Base-by-base conservation (phyloP, 2,888 invertebrate genomes). In the Creontiades dilutus region DNA sequence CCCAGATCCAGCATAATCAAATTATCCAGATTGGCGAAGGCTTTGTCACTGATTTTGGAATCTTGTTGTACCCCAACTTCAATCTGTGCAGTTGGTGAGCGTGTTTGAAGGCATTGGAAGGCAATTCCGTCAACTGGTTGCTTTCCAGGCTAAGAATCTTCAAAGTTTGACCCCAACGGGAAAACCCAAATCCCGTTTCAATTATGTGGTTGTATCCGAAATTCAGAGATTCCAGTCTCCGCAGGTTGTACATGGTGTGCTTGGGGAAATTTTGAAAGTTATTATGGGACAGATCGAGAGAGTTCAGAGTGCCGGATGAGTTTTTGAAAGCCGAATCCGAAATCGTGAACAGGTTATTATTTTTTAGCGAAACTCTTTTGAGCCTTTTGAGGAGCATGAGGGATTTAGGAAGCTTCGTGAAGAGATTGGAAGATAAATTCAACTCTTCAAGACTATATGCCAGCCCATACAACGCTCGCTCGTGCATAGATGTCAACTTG, bases 51-150 rank as follows among this genome's bases (percentile, higher is more conserved):
- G 92, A 98, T 95, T 92, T 96, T 96, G 92, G 96, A 95, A 99
- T 95, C 92, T 97, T 96, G 93, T 99, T 99, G 93, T 98, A 98
- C 93, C 98, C 98, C 91, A 99, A 94, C 94, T 97, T 97, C 91
- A 99, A 95, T 93, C 98, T 98, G 92, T 96, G 96, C 92, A 98
- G 95, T 92, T 96, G 95, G 91, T 95, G 95, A 84, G 96, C 94
- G 78, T 96, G 95, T 90, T 95, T 95, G 93, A 98, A 97, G 91
- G 96, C 95, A 92, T 95, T 95, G 91, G 95, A 94, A 92, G 95
- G 95, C 14, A 95, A 92, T 82, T 93, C 95, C 47, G 96, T 96
- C 92, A 98, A 95, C 93, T 96, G 95, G 93, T 98, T 98, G 93
- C 97, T 97, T 91, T 96, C 95, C 92, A 98, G 94, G 92, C 97